Conservation (phyloP, 2,888 invertebrate genomes). For the Paralinhomoeus sp. region DNA sequence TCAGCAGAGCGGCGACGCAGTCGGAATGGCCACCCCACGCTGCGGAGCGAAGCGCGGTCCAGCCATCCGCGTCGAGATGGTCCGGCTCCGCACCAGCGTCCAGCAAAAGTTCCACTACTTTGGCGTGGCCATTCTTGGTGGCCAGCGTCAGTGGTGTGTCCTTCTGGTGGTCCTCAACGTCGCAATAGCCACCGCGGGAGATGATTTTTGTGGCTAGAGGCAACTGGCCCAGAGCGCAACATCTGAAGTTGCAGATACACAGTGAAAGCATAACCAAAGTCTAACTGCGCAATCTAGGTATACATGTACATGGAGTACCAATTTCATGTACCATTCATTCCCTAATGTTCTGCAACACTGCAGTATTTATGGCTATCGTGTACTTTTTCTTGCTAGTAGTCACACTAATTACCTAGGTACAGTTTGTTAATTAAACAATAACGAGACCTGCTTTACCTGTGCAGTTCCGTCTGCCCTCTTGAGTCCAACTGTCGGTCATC, state of each 20-base stretch:
- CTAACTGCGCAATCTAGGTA: too few relatives aligned
- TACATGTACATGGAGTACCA: too few relatives aligned
- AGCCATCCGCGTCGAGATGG: conserved; percentile 46
- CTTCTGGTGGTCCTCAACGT: conserved; percentile 46
- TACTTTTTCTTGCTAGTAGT: too few relatives aligned
- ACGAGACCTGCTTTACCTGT: conserved; percentile 27
- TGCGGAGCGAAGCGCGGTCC: conserved; percentile 70
- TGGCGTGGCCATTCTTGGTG: conserved; percentile 47
- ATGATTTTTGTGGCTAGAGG: conserved; percentile 42
- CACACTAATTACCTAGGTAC: too few relatives aligned
- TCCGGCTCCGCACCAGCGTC: conserved; percentile 46
- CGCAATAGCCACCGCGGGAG: conserved; percentile 35
- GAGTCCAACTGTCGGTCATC: not conserved
- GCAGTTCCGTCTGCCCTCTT: conserved; percentile 38
- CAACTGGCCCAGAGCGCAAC: conserved; percentile 43
- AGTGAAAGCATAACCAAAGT: not conserved
- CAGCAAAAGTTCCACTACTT: conserved; percentile 39
- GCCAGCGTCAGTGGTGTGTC: conserved; percentile 48
- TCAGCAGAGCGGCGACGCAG: conserved; percentile 24
- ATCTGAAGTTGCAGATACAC: not conserved
- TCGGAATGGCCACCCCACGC: conserved; percentile 78
- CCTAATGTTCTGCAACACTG: too few relatives aligned
- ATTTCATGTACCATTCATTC: too few relatives aligned
- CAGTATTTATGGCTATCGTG: too few relatives aligned
- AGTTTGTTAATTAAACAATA: too few relatives aligned